phyloP scores from a whole-genome alignment of 2,797 vertebrate species.

The Aphelocoma californica region DNA sequence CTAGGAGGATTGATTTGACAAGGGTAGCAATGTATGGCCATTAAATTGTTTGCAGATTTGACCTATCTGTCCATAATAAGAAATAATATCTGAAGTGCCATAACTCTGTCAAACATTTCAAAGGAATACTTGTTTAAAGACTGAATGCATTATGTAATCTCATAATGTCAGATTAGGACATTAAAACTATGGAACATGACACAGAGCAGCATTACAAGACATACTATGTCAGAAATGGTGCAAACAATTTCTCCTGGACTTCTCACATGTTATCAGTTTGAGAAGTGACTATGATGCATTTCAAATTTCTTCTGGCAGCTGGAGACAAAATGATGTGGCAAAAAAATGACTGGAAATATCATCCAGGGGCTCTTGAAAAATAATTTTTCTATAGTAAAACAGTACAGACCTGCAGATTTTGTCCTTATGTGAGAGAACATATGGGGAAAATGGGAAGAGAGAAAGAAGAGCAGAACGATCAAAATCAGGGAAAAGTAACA shows the following conservation, averaged over 20 bases:
- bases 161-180: constrained; percentile 66
- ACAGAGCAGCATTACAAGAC: constrained; percentile 56
- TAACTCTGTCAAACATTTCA: constrained; percentile 67
- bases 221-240: constrained; percentile 53
- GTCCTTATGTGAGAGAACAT: not conserved
- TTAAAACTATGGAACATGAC: constrained; percentile 55
- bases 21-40: constrained; percentile 53
- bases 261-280: constrained; percentile 60
- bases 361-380: constrained; percentile 10
- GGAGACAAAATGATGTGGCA: constrained; percentile 48
- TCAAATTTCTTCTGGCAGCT: constrained; percentile 60
- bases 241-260: constrained; percentile 60
- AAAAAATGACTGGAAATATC: constrained; percentile 44
- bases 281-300: constrained; percentile 54
- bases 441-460: not conserved
- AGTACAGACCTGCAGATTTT: not conserved
- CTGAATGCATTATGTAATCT: constrained; percentile 62
- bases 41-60: constrained; percentile 74
- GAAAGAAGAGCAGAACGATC: not conserved
- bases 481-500: not conserved
- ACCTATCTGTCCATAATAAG: constrained; percentile 62
- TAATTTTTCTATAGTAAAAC: not conserved
- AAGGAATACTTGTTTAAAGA: constrained; percentile 66
- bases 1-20: constrained; percentile 53
- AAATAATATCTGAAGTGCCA: constrained; percentile 66